These are phyloP conservation scores for Trichogramma evanescens DNA, from an alignment of 2,888 invertebrate species.

Conservation along the genomic window DNA sequence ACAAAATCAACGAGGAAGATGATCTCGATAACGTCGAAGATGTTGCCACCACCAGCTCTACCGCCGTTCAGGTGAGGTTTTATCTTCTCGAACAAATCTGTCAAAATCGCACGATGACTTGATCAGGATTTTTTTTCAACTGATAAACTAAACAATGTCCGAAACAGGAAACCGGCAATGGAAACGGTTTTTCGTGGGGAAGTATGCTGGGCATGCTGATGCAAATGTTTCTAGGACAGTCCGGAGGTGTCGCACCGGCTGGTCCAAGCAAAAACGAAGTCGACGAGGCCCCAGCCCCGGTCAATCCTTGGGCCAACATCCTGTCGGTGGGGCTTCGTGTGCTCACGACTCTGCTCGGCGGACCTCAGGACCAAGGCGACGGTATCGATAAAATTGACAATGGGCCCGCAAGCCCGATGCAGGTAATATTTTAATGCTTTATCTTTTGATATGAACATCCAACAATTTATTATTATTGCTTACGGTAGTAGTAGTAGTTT, in stretches of 20 bases:
- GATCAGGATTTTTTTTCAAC: too few species aligned
- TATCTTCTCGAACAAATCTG: neutral
- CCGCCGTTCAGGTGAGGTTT: slow-evolving; percentile 59
- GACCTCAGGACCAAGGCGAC: slow-evolving; percentile 62
- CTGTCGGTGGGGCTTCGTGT: slow-evolving; percentile 80
- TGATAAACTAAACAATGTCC: neutral
- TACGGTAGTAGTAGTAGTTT: too few species aligned
- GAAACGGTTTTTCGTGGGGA: slow-evolving; percentile 77
- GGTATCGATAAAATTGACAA: slow-evolving; percentile 89
- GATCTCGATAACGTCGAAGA: slow-evolving; percentile 75
- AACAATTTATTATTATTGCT: too few species aligned
- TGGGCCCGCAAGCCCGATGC: slow-evolving; percentile 74
- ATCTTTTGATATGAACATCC: too few species aligned
- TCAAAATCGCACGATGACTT: too few species aligned
- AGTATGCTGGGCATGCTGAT: slow-evolving; percentile 80
- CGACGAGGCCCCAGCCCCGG: slow-evolving; percentile 54
- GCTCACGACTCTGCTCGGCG: slow-evolving; percentile 74
- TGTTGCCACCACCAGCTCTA: slow-evolving; percentile 55
- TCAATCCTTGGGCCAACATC: slow-evolving; percentile 83
- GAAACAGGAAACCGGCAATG: slow-evolving; percentile 47
- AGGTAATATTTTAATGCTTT: slow-evolving; percentile 53
- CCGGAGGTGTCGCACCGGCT: slow-evolving; percentile 51
- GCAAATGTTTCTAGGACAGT: slow-evolving; percentile 77
- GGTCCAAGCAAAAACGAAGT: slow-evolving; percentile 80
- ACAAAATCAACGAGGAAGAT: slow-evolving; percentile 87